Percentiles rank a stretch among this genome's conserved stretches.
phyloP scores from a whole-genome alignment of 2,113 vertebrate species.

The Scomber japonicus region DNA sequence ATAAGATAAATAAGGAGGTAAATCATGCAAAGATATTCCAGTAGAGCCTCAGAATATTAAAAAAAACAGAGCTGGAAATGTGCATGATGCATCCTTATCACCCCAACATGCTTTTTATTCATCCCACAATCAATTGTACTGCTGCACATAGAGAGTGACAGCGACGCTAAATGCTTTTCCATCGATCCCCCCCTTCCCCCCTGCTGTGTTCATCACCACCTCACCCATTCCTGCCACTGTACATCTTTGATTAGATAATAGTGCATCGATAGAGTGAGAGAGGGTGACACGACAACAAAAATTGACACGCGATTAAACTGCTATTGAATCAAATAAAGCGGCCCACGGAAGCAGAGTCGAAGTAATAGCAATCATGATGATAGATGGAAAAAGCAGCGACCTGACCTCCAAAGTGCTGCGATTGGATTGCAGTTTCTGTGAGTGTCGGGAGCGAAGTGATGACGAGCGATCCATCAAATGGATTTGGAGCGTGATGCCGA shows the following conservation, averaged over 20 bases:
- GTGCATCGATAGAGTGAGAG: neutral
- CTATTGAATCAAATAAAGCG: conserved; percentile 15
- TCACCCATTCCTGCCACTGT: neutral
- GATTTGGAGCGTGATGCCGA: neutral
- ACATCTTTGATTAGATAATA: neutral
- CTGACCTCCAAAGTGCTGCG: neutral
- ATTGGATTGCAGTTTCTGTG: neutral
- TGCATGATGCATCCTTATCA: too few relatives aligned
- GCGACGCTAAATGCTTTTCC: neutral
- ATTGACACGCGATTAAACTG: neutral
- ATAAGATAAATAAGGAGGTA: too few relatives aligned
- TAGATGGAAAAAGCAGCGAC: neutral
- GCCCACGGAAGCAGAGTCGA: neutral
- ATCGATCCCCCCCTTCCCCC: neutral
- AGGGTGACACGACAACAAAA: neutral
- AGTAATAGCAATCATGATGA: neutral
- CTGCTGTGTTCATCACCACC: neutral
- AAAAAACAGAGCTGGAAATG: too few relatives aligned
- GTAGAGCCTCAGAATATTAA: too few relatives aligned
- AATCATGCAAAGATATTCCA: too few relatives aligned
- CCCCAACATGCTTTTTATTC: too few relatives aligned
- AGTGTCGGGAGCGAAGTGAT: neutral
- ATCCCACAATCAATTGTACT: neutral
- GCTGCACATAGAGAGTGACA: neutral
- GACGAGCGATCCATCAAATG: neutral